Evolutionary conservation across 2,113 vertebrate species (phyloP).

Genomic region (Nansenia antarctica): DNA sequence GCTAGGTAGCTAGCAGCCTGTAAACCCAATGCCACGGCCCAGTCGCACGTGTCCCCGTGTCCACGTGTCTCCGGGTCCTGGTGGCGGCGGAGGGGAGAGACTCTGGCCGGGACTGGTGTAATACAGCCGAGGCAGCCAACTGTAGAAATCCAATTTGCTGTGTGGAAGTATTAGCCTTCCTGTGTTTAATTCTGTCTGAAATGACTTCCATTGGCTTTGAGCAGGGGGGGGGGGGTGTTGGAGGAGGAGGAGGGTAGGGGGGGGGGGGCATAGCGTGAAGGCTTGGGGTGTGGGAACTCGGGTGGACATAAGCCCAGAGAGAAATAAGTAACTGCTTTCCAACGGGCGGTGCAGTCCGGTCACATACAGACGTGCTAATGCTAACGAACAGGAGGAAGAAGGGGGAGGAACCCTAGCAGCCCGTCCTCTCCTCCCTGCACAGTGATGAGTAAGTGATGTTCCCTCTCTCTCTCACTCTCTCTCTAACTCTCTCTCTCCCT

Average conservation of each 20-base stretch:
- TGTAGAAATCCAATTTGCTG: slow-evolving; percentile 63
- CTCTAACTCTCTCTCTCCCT: too few relatives aligned
- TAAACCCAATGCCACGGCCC: neutral
- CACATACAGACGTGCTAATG: neutral
- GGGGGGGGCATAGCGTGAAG: neutral
- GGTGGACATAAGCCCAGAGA: neutral
- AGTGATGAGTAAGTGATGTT: neutral
- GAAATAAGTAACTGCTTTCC: neutral
- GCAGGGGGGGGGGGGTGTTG: neutral
- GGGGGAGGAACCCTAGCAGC: neutral
- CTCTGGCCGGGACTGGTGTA: slow-evolving; percentile 50
- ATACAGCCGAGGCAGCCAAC: slow-evolving; percentile 48
- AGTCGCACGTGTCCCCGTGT: neutral
- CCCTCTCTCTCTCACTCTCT: too few relatives aligned
- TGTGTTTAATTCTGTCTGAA: slow-evolving; percentile 2
- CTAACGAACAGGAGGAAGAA: too few relatives aligned
- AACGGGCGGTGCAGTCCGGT: neutral
- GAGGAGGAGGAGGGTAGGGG: neutral
- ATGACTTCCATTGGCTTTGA: neutral
- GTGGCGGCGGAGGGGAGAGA: slow-evolving; percentile 16
- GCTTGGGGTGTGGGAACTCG: neutral
- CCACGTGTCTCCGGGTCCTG: neutral
- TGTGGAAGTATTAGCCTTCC: slow-evolving; percentile 56
- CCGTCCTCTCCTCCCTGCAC: neutral
- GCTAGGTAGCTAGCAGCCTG: too few relatives aligned